phyloP scores from a whole-genome alignment of 2,888 invertebrate genomes.

The Selenia dentaria region DNA sequence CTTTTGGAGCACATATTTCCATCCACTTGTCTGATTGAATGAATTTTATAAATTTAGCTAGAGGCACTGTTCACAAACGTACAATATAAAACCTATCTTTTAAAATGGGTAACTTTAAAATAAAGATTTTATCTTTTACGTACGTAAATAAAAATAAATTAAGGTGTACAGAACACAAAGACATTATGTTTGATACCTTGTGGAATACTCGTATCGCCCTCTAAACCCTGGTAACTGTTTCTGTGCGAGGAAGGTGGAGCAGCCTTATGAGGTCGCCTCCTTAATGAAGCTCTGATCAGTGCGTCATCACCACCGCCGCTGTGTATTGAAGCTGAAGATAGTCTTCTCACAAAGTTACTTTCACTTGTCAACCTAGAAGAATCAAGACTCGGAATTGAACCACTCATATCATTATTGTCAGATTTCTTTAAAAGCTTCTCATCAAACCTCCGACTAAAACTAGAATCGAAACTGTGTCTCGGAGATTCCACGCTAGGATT shows the following conservation, averaged over 20 bases:
- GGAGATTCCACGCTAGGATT: constrained; percentile 75
- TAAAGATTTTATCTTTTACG: no score
- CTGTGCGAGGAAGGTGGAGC: constrained; percentile 78
- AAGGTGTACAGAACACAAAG: no score
- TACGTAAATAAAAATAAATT: no score
- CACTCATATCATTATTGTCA: constrained; percentile 68
- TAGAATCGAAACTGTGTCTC: constrained; percentile 71
- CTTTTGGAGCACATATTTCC: no score
- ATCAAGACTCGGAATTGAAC: constrained; percentile 74
- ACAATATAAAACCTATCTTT: no score
- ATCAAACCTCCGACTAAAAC: constrained; percentile 69
- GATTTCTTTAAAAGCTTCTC: constrained; percentile 73
- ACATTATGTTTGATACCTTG: no score
- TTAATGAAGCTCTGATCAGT: constrained; percentile 84
- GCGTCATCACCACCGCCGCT: constrained; percentile 85
- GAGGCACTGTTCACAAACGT: no score
- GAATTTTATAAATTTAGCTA: no score
- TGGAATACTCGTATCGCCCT: constrained; percentile 67
- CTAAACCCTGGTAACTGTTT: constrained; percentile 86
- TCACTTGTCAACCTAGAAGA: constrained; percentile 65
- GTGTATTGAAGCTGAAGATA: constrained; percentile 75
- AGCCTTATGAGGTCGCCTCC: constrained; percentile 83
- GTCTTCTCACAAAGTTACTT: constrained; percentile 69
- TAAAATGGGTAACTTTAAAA: no score
- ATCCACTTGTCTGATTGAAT: no score